Percentiles rank a stretch among this genome's conserved stretches.
Evolutionary conservation across 2,888 invertebrate genomes (phyloP).

Genomic region (Drosophila buzzatii): DNA sequence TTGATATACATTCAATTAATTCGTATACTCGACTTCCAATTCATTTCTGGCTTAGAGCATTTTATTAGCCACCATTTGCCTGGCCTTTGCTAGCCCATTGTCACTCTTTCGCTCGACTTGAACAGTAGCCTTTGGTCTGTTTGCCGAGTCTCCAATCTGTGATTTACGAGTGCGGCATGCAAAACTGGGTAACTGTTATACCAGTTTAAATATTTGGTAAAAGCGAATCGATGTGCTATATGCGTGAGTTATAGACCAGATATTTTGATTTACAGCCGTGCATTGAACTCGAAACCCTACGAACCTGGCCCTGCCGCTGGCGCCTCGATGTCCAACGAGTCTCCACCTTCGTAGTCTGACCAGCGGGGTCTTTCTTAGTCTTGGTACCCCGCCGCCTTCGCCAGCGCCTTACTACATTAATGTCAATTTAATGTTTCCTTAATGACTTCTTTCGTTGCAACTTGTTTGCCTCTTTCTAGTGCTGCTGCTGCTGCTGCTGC

Average conservation of each 20-base stretch:
- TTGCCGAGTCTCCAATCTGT: constrained; percentile 34
- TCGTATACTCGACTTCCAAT: not conserved
- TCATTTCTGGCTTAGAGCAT: constrained; percentile 24
- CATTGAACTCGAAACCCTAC: constrained; percentile 50
- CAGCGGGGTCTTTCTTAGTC: constrained; percentile 12
- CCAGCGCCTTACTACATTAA: constrained; percentile 65
- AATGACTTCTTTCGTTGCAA: constrained; percentile 80
- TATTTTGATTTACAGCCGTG: constrained; percentile 68
- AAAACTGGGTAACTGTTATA: constrained; percentile 78
- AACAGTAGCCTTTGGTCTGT: constrained; percentile 32
- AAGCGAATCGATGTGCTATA: constrained; percentile 62
- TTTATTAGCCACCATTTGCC: constrained; percentile 5
- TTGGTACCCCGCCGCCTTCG: not conserved
- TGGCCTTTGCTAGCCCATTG: not conserved
- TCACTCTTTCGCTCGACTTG: constrained; percentile 4
- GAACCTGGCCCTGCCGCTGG: constrained; percentile 15
- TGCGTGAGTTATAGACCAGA: constrained; percentile 60
- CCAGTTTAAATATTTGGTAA: constrained; percentile 69
- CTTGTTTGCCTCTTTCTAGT: constrained; percentile 43
- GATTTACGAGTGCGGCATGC: constrained; percentile 66
- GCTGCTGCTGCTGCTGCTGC: constrained; percentile 11
- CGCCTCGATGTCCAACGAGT: constrained; percentile 14
- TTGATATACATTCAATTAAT: not conserved
- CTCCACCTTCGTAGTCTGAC: constrained; percentile 27
- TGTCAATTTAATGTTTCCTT: constrained; percentile 84